These are phyloP conservation scores for Grallaria varia DNA, from an alignment of 2,113 vertebrate genomes.

Conservation along the genomic window DNA sequence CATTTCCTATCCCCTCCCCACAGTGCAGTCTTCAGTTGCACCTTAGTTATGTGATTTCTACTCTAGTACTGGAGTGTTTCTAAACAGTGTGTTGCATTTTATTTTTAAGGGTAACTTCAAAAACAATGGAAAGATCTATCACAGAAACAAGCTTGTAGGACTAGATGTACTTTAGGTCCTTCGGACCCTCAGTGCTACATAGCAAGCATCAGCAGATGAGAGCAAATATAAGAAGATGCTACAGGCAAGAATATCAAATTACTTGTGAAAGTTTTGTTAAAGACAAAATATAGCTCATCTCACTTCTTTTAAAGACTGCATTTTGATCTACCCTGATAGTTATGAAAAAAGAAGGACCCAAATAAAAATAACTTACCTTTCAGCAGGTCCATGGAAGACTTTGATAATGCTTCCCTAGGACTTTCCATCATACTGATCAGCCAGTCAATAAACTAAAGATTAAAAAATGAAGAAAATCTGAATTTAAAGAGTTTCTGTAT, in stretches of 20 bases:
- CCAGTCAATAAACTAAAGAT: conserved; percentile 91
- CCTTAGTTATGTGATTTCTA: neutral
- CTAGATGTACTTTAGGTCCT: neutral
- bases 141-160: neutral
- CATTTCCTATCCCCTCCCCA: neutral
- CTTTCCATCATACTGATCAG: conserved; percentile 83
- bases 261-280: neutral
- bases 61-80: neutral
- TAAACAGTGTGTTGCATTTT: neutral
- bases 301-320: neutral
- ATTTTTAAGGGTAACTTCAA: neutral
- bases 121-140: neutral
- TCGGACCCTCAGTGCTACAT: neutral
- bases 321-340: neutral
- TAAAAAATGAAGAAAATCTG: conserved; percentile 4
- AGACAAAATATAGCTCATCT: neutral
- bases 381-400: conserved; percentile 67
- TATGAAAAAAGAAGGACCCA: neutral
- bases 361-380: conserved; percentile 80
- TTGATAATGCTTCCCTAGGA: conserved; percentile 77
- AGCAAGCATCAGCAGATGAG: accelerated
- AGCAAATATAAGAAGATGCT: neutral
- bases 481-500: neutral
- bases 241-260: neutral
- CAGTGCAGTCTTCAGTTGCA: neutral